A percentile compares a stretch with the other conserved stretches of the same genome.
phyloP scores from a whole-genome alignment of 2,113 vertebrate genomes.

The Cynopterus brachyotis region DNA sequence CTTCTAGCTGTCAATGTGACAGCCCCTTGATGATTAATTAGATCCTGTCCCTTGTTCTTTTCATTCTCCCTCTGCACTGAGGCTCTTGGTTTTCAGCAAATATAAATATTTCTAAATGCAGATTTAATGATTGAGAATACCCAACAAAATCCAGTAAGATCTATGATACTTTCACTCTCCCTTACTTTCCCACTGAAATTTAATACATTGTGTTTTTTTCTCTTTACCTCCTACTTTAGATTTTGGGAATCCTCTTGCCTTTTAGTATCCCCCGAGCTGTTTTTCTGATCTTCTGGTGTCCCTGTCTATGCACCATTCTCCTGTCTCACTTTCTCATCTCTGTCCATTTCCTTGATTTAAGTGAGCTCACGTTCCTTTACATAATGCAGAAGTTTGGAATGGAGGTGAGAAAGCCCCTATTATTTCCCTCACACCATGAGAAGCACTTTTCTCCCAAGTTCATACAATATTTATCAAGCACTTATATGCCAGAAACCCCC shows the following conservation, averaged over 20 bases:
- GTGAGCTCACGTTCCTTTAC: not conserved
- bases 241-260: not conserved
- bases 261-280: not conserved
- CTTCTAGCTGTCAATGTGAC: slow-evolving; percentile 84
- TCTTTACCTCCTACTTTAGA: not conserved
- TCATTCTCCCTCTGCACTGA: slow-evolving; percentile 79
- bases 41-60: slow-evolving; percentile 75
- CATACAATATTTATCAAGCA: slow-evolving; percentile 56
- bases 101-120: slow-evolving; percentile 80
- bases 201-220: not conserved
- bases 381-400: not conserved
- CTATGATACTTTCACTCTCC: slow-evolving; percentile 45
- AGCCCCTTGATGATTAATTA: slow-evolving; percentile 84
- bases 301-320: not conserved
- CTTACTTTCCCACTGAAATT: slow-evolving; percentile 52
- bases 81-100: slow-evolving; percentile 77
- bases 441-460: slow-evolving; percentile 26
- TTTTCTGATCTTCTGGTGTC: not conserved
- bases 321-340: not conserved
- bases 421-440: not conserved
- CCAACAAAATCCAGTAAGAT: slow-evolving; percentile 63
- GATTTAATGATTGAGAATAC: slow-evolving; percentile 64
- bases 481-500: slow-evolving; percentile 13
- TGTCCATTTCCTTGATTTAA: not conserved
- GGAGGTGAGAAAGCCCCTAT: not conserved